Base-by-base conservation (phyloP, 2,888 invertebrate species). In the Myopa tessellatipennis region DNA sequence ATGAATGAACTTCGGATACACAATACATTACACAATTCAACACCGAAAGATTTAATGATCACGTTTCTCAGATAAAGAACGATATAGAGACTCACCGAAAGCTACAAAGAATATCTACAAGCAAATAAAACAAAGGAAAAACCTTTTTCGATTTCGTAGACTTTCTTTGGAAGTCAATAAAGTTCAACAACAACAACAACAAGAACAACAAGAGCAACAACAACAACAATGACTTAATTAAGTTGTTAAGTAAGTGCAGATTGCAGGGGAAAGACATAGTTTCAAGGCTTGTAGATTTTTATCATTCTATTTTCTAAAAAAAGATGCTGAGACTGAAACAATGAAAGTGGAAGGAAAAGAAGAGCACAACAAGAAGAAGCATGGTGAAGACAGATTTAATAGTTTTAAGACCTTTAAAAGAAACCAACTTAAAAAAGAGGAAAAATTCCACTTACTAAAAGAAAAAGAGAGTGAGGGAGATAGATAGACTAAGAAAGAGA, bases 151-250 rank as follows among this genome's bases (percentile, higher is more conserved):
- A 61, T 73, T 73, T 34, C 18, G 26, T 61, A 14, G 12, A 73
- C 45, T 45, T 73, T 61, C 72, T 45, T 40, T 45, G 60, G 73
- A 73, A 73, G 73, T 73, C 36, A 63, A 63, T 10, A 63, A 63
- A 12, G 18, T 63, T 60, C 7, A 8, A 63, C n/a, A 63, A 63
- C 7, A 18, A 63, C 7, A 18, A 10, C 26, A 52, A 36, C 55
- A 58, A 71, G 26, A 16, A 55, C 45, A 72, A 72, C 36, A 58
- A 72, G 8, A 72, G 12, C 10, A 6, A 73, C 40, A 73, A 61
- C 5, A 18, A 45, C 68, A 58, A 74, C 52, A 67, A 74, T 67
- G 74, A 67, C 67, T 74, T 74, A 74, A 74, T 74, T 67, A 74
- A 74, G 74, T 68, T 58, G 74, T 58, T 55, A 16, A 38, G n/a